Percentiles rank a stretch among this genome's conserved stretches.
These are phyloP conservation scores for Rhinopithecus roxellana DNA, from an alignment of 2,113 vertebrate species.

Conservation along the genomic window DNA sequence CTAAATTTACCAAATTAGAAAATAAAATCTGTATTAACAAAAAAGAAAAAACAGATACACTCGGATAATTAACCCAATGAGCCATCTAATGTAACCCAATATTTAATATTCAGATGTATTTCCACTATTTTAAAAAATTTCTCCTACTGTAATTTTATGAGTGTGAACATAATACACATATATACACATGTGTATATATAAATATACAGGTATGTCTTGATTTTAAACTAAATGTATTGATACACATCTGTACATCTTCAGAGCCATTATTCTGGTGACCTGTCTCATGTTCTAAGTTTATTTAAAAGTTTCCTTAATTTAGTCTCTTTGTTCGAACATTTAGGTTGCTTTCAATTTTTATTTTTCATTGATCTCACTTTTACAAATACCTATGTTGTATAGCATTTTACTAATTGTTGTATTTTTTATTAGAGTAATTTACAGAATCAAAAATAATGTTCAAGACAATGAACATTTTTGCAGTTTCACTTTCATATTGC, in stretches of 20 bases:
- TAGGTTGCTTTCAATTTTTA: not conserved
- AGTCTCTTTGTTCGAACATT: not conserved
- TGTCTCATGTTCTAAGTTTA: not conserved
- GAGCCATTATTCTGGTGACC: not conserved
- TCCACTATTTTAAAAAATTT: not conserved
- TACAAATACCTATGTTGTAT: not conserved
- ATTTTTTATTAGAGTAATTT: not conserved
- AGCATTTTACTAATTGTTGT: not conserved
- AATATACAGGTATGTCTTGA: not conserved
- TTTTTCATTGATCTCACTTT: not conserved
- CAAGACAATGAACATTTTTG: not conserved
- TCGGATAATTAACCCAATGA: not conserved
- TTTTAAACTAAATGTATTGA: not conserved
- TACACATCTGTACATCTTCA: not conserved
- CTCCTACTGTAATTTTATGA: not conserved
- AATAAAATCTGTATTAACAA: not conserved
- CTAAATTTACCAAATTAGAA: slow-evolving; percentile 7
- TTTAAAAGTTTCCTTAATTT: not conserved
- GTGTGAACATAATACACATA: not conserved
- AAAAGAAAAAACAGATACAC: not conserved
- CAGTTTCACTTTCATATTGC: not conserved
- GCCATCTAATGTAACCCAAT: not conserved
- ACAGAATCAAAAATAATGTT: not conserved
- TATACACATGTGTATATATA: not conserved
- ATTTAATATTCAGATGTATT: not conserved